Conservation (phyloP, 1,140 invertebrate species). For the Lamellibrachia luymesi region DNA sequence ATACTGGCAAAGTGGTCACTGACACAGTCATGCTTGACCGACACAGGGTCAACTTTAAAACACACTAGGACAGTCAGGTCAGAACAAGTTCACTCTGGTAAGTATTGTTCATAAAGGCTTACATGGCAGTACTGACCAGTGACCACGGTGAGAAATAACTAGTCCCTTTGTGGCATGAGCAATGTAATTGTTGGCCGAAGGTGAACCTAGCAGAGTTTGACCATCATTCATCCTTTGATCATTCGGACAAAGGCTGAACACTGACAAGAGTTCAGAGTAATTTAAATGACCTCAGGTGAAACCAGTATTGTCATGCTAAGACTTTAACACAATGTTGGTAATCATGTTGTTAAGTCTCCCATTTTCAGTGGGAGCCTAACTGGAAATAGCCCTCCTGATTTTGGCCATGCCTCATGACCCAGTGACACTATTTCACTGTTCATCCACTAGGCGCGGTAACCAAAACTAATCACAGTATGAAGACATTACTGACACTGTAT, state of each 20-base stretch:
- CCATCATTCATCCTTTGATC: neutral
- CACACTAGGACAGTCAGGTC: neutral
- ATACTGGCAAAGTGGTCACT: neutral
- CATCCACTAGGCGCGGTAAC: too few relatives aligned
- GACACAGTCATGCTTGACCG: neutral
- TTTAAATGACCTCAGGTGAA: too few relatives aligned
- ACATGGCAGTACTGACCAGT: neutral
- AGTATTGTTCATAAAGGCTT: neutral
- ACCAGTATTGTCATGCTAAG: too few relatives aligned
- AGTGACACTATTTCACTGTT: too few relatives aligned
- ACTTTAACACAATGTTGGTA: too few relatives aligned
- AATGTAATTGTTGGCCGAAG: neutral
- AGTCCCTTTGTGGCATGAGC: neutral
- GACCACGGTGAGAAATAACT: neutral
- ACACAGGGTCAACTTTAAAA: neutral
- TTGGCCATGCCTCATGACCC: too few relatives aligned
- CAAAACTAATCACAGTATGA: too few relatives aligned
- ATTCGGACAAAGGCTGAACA: neutral
- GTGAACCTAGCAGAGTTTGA: neutral
- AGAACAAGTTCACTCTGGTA: neutral
- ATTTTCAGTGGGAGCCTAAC: too few relatives aligned
- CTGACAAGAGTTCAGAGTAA: neutral
- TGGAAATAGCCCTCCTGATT: too few relatives aligned
- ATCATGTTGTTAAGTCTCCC: too few relatives aligned
- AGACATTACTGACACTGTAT: too few relatives aligned